phyloP scores from a whole-genome alignment of 2,888 invertebrate genomes.

The Diaphora mendica region DNA sequence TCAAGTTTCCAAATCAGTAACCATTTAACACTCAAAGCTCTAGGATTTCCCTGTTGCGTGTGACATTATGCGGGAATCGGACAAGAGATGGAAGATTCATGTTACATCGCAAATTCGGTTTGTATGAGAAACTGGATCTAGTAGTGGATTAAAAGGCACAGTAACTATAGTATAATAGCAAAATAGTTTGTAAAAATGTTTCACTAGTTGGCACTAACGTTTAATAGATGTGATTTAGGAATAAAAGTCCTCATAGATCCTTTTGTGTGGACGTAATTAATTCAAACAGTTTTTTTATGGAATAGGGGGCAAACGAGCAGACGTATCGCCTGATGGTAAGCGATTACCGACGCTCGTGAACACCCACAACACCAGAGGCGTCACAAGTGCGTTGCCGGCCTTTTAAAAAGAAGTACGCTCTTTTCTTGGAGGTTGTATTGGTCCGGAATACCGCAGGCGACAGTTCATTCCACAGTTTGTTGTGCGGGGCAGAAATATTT shows the following conservation, averaged over 20 bases:
- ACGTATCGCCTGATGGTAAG: no score
- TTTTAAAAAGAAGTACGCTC: no score
- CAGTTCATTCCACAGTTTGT: no score
- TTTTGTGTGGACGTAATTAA: background rate
- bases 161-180: background rate
- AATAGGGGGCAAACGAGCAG: no score
- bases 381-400: no score
- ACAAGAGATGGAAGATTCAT: background rate
- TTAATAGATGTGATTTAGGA: background rate
- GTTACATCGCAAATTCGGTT: background rate
- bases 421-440: no score
- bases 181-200: background rate
- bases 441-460: no score
- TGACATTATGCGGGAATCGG: background rate
- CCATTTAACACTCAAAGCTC: slow-evolving; percentile 11
- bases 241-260: background rate
- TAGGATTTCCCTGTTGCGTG: slow-evolving; percentile 6
- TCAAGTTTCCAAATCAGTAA: background rate
- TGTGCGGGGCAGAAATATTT: no score
- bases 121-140: background rate
- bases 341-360: no score
- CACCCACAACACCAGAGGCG: no score
- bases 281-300: background rate
- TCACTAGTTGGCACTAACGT: background rate
- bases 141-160: background rate